Evolutionary conservation across 2,797 vertebrate species (phyloP), one percentile per base, ranked within the genome.

Genomic region (Labeo calbasu): DNA sequence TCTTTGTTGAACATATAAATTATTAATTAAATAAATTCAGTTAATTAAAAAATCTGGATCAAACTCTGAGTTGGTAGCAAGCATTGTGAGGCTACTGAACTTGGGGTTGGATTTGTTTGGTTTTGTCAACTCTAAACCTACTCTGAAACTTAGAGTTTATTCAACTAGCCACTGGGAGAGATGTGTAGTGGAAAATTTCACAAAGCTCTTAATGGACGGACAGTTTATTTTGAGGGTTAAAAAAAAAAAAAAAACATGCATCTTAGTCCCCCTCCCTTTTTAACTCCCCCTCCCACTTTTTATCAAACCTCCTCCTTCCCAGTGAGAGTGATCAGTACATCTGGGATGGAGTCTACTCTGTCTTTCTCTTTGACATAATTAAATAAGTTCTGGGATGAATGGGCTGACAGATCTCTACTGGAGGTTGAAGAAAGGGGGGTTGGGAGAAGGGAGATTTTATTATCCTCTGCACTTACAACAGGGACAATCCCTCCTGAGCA

Each of bases 361-460:
- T 83, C 71, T 70, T n/a, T 85, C 71, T 78, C 71, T 61, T 61
- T 59, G 13, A 61, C 75, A 61, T 61, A 25, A 77, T 63, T 63
- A 63, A 63, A 77, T 63, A 63, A 46, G 23, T 77, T 48, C 36
- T 77, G 40, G 57, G 14, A 77, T 63, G 15, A 77, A 63, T 77
- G 76, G 12, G 10, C 40, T 77, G n/a, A 61, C 40, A 46, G 36
- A 61, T 46, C 55, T 77, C 40, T 77, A 77, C n/a, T 77, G 57
- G 57, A 63, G 76, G 57, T 63, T 77, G 57, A 77, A 77, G 23
- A 40, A 63, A 77, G 40, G 73, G 25, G 25, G 53, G 9, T 9
- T 63, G 76, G 76, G 75, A 57, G 73, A 57, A 57, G 53, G 53
- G 57, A 77, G 43, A 32, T 55, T 87, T 57, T 61, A 63, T 63